Conservation (phyloP, 2,113 vertebrate genomes). For the Cryptomyrus ogoouensis region DNA sequence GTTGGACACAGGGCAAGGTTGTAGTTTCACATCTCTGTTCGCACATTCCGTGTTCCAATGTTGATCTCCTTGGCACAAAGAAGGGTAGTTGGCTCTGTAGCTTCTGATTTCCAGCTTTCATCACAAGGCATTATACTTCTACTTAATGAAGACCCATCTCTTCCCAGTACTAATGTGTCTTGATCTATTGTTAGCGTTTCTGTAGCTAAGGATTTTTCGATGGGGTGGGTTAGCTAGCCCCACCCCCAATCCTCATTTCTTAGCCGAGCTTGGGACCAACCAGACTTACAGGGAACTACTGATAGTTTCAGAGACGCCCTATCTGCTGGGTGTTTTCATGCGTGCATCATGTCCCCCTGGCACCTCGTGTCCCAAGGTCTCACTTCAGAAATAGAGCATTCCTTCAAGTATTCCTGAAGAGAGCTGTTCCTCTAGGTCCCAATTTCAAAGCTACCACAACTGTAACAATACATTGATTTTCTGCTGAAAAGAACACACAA, state of each 20-base stretch:
- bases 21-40: slow-evolving; percentile 6
- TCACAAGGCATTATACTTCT: background rate
- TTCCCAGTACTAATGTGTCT: background rate
- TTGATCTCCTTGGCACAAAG: background rate
- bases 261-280: background rate
- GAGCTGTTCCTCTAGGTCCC: background rate
- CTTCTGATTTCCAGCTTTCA: slow-evolving; percentile 15
- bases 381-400: background rate
- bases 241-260: background rate
- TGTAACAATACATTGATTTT: background rate
- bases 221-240: background rate
- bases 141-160: background rate
- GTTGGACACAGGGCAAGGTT: background rate
- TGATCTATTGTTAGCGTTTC: too few species aligned
- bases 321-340: background rate
- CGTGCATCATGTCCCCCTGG: background rate
- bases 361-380: background rate
- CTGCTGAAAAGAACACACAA: background rate
- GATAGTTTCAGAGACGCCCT: too few species aligned
- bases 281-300: background rate
- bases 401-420: background rate
- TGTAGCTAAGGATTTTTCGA: background rate
- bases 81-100: background rate
- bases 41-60: background rate
- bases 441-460: background rate